These are phyloP conservation scores for Hanleya hanleyi DNA, from an alignment of 2,888 invertebrate genomes.

Conservation along the genomic window DNA sequence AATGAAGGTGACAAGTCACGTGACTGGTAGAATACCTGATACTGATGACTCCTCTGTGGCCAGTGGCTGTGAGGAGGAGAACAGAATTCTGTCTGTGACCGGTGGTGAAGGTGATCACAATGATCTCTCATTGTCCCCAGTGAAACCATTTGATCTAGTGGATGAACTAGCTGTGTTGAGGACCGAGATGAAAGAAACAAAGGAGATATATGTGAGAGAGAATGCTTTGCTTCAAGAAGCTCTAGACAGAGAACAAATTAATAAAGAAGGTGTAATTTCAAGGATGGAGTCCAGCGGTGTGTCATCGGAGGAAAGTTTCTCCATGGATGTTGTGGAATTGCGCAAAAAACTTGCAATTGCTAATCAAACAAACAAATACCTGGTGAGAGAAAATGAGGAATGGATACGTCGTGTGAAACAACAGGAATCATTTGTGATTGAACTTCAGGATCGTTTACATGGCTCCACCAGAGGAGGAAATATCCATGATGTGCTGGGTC, in stretches of 20 bases:
- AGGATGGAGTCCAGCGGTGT: conserved; percentile 13
- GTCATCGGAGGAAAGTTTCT: conserved; percentile 14
- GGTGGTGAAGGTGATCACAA: neutral
- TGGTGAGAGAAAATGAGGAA: conserved; percentile 55
- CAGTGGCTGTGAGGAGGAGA: neutral
- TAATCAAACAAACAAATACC: conserved; percentile 53
- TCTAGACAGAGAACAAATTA: conserved; percentile 46
- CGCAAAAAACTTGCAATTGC: conserved; percentile 50
- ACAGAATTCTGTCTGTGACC: too few species aligned
- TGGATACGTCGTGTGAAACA: conserved; percentile 53
- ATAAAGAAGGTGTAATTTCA: conserved; percentile 28
- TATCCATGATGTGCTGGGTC: conserved; percentile 48
- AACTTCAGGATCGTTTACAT: conserved; percentile 47
- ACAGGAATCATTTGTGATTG: conserved; percentile 56
- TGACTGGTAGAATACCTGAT: neutral
- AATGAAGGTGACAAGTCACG: neutral
- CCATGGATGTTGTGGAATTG: conserved; percentile 35
- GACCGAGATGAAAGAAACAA: conserved; percentile 55
- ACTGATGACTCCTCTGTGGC: neutral
- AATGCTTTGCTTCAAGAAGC: conserved; percentile 58
- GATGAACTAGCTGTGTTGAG: conserved; percentile 56
- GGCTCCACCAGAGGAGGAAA: conserved; percentile 38
- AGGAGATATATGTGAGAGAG: conserved; percentile 58
- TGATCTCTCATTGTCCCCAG: neutral
- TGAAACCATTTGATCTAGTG: conserved; percentile 56